Evolutionary conservation across 1,140 invertebrate genomes (phyloP).

Genomic region (Scaptomyza hsui): DNA sequence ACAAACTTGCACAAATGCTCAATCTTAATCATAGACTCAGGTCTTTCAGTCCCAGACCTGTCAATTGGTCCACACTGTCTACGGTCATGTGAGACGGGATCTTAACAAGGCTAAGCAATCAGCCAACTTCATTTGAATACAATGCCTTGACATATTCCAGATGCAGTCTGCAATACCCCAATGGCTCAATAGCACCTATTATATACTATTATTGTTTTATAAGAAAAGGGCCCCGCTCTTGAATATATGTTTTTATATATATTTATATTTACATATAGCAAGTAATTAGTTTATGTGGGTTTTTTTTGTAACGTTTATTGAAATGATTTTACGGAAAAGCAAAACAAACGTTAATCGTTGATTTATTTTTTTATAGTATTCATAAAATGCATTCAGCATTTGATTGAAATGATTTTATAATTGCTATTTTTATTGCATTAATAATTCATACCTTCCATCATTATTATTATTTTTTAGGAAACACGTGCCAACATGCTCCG

Average conservation of each 20-base stretch:
- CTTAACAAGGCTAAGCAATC: slow-evolving; percentile 31
- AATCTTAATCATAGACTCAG: slow-evolving; percentile 36
- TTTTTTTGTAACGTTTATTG: slow-evolving; percentile 13
- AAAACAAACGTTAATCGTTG: not conserved
- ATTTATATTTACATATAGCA: not conserved
- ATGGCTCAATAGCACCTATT: slow-evolving; percentile 45
- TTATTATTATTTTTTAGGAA: slow-evolving; percentile 26
- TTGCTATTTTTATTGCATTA: slow-evolving; percentile 19
- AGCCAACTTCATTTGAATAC: slow-evolving; percentile 59
- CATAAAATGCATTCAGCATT: not conserved
- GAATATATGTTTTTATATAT: slow-evolving; percentile 37
- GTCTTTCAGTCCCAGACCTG: slow-evolving; percentile 16
- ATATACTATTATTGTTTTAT: slow-evolving; percentile 4
- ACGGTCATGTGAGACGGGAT: slow-evolving; percentile 10
- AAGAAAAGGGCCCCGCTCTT: slow-evolving; percentile 13
- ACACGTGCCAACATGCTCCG: slow-evolving; percentile 37
- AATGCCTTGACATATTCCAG: slow-evolving; percentile 50
- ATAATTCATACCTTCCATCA: slow-evolving; percentile 11
- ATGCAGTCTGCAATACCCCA: slow-evolving; percentile 42
- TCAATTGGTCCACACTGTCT: slow-evolving; percentile 38
- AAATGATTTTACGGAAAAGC: slow-evolving; percentile 2
- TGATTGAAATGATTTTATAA: not conserved
- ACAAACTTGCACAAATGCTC: slow-evolving; percentile 20
- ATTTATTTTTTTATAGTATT: not conserved
- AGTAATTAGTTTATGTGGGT: not conserved